Evolutionary conservation across 1,140 invertebrate genomes (phyloP).

Genomic region (Euura saliciscinereae): DNA sequence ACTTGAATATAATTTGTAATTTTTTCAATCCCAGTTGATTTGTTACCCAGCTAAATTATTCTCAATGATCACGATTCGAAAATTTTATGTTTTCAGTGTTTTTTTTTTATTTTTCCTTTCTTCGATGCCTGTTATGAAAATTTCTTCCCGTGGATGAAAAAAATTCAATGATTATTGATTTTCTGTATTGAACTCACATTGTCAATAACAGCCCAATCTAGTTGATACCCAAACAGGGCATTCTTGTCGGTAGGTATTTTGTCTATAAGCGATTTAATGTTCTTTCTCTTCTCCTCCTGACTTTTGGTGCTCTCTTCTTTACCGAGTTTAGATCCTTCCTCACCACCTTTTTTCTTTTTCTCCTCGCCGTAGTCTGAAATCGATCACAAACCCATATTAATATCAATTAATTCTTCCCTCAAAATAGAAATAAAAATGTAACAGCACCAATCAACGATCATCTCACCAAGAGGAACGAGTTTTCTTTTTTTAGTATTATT

Average conservation of each 20-base stretch:
- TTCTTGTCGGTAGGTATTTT: conserved; percentile 98
- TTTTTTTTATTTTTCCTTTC: background rate
- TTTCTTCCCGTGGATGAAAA: background rate
- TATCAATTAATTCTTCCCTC: background rate
- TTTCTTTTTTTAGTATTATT: conserved; percentile 78
- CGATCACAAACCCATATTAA: conserved; percentile 23
- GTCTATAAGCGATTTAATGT: conserved; percentile 97
- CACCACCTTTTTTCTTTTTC: conserved; percentile 63
- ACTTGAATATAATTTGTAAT: too few species aligned
- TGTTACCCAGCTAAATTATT: too few species aligned
- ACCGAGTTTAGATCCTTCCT: conserved; percentile 66
- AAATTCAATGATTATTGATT: conserved; percentile 15
- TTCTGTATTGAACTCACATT: conserved; percentile 61
- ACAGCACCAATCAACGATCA: conserved; percentile 9
- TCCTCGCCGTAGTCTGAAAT: conserved; percentile 71
- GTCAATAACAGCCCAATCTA: conserved; percentile 91
- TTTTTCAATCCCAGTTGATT: too few species aligned
- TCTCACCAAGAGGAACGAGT: conserved; percentile 78
- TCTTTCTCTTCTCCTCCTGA: conserved; percentile 93
- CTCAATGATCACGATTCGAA: too few species aligned
- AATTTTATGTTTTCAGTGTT: conserved; percentile 3
- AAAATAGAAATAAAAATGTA: too few species aligned
- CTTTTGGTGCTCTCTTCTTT: conserved; percentile 74
- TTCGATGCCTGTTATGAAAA: background rate
- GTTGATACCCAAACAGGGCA: conserved; percentile 90